Conservation (phyloP, 2,888 invertebrate genomes). For the Trichogramma dendrolimi region DNA sequence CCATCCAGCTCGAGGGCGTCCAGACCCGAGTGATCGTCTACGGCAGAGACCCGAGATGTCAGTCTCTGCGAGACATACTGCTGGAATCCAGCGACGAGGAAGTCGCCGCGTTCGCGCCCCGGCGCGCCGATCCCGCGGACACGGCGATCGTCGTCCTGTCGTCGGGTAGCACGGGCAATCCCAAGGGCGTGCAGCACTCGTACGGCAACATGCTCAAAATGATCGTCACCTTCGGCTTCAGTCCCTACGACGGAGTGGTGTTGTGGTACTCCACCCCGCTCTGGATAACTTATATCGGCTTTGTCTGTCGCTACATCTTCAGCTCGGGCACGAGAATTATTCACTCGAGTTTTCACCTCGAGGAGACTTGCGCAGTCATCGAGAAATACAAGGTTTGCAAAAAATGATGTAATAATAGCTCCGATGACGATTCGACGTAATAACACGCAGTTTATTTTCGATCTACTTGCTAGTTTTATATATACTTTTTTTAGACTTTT, state of each 20-base stretch:
- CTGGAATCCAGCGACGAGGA: neutral
- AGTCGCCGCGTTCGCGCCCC: constrained; percentile 3
- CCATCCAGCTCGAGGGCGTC: constrained; percentile 25
- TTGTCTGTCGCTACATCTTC: constrained; percentile 22
- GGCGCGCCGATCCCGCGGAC: constrained; percentile 15
- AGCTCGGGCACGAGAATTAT: constrained; percentile 28
- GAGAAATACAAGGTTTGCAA: constrained; percentile 40
- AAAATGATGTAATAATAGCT: no score
- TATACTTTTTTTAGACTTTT: no score
- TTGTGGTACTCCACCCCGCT: constrained; percentile 31
- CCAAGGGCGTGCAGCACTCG: constrained; percentile 34
- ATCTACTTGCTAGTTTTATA: neutral
- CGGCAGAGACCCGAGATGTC: constrained; percentile 13
- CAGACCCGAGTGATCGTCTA: constrained; percentile 24
- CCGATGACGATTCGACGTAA: neutral
- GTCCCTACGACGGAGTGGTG: constrained; percentile 12
- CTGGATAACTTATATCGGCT: constrained; percentile 32
- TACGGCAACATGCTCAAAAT: constrained; percentile 29
- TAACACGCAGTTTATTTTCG: neutral
- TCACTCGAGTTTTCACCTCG: constrained; percentile 32
- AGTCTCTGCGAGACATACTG: constrained; percentile 10
- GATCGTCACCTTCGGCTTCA: neutral
- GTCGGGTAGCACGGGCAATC: constrained; percentile 35
- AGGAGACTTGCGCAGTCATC: constrained; percentile 34
- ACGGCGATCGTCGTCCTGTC: constrained; percentile 33